These are phyloP conservation scores for Lepisosteus oculatus DNA, from an alignment of 2,113 vertebrate species.

Conservation along the genomic window DNA sequence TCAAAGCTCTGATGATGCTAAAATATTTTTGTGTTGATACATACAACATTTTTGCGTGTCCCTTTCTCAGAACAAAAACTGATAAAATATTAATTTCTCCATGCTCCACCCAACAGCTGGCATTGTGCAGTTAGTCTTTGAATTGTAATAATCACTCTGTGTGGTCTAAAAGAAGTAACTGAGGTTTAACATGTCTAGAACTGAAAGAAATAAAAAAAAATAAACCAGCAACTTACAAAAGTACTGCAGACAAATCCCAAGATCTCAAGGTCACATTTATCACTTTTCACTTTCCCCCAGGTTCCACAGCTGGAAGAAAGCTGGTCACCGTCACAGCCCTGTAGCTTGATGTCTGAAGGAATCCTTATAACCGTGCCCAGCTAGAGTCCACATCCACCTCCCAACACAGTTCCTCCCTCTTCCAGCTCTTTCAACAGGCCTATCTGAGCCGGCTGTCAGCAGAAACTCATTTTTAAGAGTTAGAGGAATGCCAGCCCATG, in stretches of 20 bases:
- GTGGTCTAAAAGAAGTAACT: not conserved
- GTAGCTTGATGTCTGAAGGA: conserved; percentile 19
- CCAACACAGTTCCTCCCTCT: conserved; percentile 40
- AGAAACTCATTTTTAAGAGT: not conserved
- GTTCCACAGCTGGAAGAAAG: not conserved
- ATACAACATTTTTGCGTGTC: too few relatives aligned
- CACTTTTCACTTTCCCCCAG: not conserved
- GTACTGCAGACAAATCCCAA: not conserved
- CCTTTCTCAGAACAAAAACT: too few relatives aligned
- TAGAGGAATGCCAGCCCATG: not conserved
- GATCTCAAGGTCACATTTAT: not conserved
- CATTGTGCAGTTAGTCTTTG: not conserved
- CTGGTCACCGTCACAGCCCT: not conserved
- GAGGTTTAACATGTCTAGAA: not conserved
- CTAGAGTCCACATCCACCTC: conserved; percentile 45
- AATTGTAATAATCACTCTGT: not conserved
- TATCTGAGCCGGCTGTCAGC: conserved; percentile 20
- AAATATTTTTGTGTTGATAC: too few relatives aligned
- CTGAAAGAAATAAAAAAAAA: not conserved
- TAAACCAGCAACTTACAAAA: not conserved
- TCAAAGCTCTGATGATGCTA: too few relatives aligned
- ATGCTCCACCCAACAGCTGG: not conserved
- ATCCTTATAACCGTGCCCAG: conserved; percentile 30
- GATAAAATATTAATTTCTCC: not conserved
- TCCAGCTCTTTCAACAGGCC: conserved; percentile 39